phyloP scores from a whole-genome alignment of 2,113 vertebrate species.

The Rafetus swinhoei region DNA sequence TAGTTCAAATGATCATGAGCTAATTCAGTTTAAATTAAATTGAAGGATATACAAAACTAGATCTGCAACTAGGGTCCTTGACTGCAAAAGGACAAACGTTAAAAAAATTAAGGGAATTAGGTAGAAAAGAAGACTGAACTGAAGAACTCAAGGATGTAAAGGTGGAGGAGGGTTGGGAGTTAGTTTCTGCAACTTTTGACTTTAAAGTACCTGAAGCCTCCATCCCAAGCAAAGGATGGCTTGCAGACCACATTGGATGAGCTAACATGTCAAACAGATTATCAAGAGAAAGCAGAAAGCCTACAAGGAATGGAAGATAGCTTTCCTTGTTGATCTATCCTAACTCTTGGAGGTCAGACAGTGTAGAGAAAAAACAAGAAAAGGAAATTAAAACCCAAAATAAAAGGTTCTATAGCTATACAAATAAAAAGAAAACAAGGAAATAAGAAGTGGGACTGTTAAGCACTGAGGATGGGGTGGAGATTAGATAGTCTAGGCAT shows the following conservation, averaged over 20 bases:
- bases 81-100: neutral
- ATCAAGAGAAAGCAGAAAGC: neutral
- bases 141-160: neutral
- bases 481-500: neutral
- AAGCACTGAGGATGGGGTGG: too few relatives aligned
- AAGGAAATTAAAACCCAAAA: neutral
- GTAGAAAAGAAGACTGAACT: neutral
- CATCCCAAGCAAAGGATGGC: neutral
- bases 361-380: neutral
- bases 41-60: neutral
- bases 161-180: neutral
- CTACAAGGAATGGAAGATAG: neutral
- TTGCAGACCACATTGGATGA: neutral
- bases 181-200: neutral
- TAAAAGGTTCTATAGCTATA: neutral
- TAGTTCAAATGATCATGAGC: neutral
- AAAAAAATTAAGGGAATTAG: neutral
- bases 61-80: neutral
- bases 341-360: neutral
- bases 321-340: too few relatives aligned
- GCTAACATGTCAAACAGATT: neutral
- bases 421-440: neutral
- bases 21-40: neutral
- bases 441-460: neutral
- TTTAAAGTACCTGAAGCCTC: neutral